Conservation (phyloP, 2,888 invertebrate genomes). For the Eudasyphora cyanicolor region DNA sequence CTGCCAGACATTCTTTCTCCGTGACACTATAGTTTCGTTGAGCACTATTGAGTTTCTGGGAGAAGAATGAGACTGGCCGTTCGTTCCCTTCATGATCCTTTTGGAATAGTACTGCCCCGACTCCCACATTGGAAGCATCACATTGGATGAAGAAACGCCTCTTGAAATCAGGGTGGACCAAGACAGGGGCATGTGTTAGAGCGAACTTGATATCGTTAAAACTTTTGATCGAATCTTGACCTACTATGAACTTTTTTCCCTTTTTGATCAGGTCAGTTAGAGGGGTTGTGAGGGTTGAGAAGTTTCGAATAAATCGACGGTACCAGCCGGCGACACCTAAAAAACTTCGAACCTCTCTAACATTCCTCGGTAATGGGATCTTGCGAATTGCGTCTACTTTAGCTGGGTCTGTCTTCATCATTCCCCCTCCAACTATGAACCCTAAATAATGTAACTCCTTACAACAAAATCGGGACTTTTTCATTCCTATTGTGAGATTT, state of each 20-base stretch:
- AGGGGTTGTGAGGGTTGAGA: conserved; percentile 14
- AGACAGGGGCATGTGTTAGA: conserved; percentile 52
- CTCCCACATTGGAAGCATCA: too few species aligned
- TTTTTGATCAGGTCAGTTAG: conserved; percentile 43
- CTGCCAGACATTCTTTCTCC: too few species aligned
- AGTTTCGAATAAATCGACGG: conserved; percentile 41
- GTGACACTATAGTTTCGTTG: conserved; percentile 56
- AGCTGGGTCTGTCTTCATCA: conserved; percentile 25
- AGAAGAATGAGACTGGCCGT: conserved; percentile 51
- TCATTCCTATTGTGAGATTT: conserved; percentile 48
- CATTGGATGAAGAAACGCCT: too few species aligned
- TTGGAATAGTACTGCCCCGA: too few species aligned
- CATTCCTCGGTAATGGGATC: conserved; percentile 12
- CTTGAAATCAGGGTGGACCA: conserved; percentile 51
- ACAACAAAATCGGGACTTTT: conserved; percentile 43
- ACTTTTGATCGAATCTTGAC: conserved; percentile 36
- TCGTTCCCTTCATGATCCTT: conserved; percentile 48
- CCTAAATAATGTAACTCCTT: conserved; percentile 39
- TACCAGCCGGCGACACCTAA: conserved; percentile 50
- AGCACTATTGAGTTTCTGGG: conserved; percentile 51
- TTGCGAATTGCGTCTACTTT: conserved; percentile 38
- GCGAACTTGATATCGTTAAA: conserved; percentile 37
- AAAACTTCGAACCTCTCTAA: conserved; percentile 43
- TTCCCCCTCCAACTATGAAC: conserved; percentile 38
- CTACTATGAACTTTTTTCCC: background rate